phyloP scores from a whole-genome alignment of 2,888 invertebrate species.

The Erpobdella octoculata region DNA sequence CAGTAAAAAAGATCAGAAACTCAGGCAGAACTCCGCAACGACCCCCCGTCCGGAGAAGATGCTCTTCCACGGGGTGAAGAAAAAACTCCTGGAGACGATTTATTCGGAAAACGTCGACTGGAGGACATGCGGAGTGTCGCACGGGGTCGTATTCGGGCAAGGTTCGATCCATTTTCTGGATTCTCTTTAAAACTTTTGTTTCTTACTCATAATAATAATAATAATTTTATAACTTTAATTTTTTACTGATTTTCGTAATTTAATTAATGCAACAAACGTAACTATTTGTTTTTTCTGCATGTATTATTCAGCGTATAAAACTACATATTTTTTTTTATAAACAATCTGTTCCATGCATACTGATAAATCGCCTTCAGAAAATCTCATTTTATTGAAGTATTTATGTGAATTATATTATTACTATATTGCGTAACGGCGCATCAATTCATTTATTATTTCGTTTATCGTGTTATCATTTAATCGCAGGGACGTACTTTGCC shows the following conservation, averaged over 20 bases:
- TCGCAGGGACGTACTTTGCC: conserved; percentile 37
- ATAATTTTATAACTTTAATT: background rate
- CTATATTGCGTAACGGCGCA: too few relatives aligned
- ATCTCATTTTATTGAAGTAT: too few relatives aligned
- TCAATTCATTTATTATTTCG: too few relatives aligned
- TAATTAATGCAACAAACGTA: too few relatives aligned
- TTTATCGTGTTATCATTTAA: background rate
- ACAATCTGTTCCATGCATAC: too few relatives aligned
- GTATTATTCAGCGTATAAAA: too few relatives aligned
- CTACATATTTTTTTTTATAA: too few relatives aligned
- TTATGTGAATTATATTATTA: too few relatives aligned
- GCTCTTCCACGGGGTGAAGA: conserved; percentile 41
- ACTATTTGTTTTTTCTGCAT: too few relatives aligned
- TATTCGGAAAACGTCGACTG: conserved; percentile 41
- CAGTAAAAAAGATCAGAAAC: conserved; percentile 2
- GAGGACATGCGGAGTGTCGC: conserved; percentile 39
- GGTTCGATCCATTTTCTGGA: conserved; percentile 30
- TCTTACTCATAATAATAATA: too few relatives aligned
- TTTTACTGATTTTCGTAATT: background rate
- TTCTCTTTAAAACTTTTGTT: too few relatives aligned
- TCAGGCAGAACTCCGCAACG: background rate
- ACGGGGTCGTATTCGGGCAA: conserved; percentile 41
- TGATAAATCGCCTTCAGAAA: too few relatives aligned
- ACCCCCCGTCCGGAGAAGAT: conserved; percentile 31
- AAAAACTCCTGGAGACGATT: conserved; percentile 39